Base-by-base conservation (phyloP, 1,140 invertebrate genomes). In the Coboldia fuscipes region DNA sequence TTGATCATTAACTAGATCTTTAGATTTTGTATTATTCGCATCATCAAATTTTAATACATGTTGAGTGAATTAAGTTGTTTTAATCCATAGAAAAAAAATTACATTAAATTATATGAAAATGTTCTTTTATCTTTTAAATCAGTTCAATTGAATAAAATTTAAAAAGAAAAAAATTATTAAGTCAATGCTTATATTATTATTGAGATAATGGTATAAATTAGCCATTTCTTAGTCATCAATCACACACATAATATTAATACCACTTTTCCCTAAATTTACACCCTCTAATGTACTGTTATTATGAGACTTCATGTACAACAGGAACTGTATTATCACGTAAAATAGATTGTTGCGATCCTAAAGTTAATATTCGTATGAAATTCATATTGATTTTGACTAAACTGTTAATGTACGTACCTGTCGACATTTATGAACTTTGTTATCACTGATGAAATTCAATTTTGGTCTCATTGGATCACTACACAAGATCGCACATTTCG, bases 291-390 rank as follows among this genome's bases (percentile, higher is more conserved):
- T 76, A 21, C 78, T 76, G 45, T 78, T 66, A 45, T 81, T 69
- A 44, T 72, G 68, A 5, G 62, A 64, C 37, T 76, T 78, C 20
- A 84, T 66, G 38, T 72, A 68, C 47, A 83, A 70, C 1, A 86
- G 51, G 52, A 86, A 85, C 30, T 84, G 60, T 21, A 85, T 51
- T 5, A 85, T 59, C 4, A 76, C 72, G 43, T 83, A 74, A 43
- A 85, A 81, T 34, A 85, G 56, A 54, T 86, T 86, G 52, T 83
- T 84, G 32, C 78, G 61, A 29, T 82, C 81, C 66, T 80, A 54
- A 35, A 69, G 67, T n/a, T 6, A 32, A 20, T 20, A 19, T n/a
- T n/a, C n/a, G n/a, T n/a, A n/a, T n/a, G n/a, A n/a, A n/a, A n/a
- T n/a, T n/a, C n/a, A n/a, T n/a, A n/a, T n/a, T n/a, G n/a, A n/a